phyloP scores from a whole-genome alignment of 2,888 invertebrate species.

The Hirtodrosophila histrioides region DNA sequence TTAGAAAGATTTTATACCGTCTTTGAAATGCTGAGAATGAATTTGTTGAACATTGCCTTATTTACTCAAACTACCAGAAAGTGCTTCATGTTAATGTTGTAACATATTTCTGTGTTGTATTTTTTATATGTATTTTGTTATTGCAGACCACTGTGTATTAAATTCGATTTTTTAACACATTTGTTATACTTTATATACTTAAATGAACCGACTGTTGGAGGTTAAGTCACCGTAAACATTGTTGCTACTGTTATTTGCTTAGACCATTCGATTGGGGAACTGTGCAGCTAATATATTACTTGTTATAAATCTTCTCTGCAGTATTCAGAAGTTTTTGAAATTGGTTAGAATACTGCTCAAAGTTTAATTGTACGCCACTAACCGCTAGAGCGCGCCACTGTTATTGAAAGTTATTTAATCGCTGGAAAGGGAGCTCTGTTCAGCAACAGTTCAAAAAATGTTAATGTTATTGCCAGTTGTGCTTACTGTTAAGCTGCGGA shows the following conservation, averaged over 20 bases:
- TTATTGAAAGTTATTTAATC: no score
- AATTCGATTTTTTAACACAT: slow-evolving; percentile 25
- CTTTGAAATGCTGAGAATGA: not conserved
- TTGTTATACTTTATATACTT: no score
- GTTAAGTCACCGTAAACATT: no score
- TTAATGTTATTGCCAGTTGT: not conserved
- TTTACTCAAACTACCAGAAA: slow-evolving; percentile 17
- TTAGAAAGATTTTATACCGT: slow-evolving; percentile 8
- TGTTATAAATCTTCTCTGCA: no score
- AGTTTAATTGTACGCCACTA: not conserved
- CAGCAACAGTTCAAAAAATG: not conserved
- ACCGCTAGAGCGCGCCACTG: slow-evolving; percentile 12
- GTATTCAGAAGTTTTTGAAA: no score
- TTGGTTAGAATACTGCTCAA: no score
- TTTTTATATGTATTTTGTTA: slow-evolving; percentile 37
- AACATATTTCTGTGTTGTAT: slow-evolving; percentile 28
- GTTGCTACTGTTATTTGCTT: no score
- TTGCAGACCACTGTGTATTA: slow-evolving; percentile 33
- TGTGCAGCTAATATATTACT: no score
- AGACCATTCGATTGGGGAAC: no score
- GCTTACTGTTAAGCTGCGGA: slow-evolving; percentile 4
- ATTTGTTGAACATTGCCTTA: slow-evolving; percentile 19
- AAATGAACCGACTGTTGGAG: no score
- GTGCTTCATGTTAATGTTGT: slow-evolving; percentile 24
- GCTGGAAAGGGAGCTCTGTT: no score